Evolutionary conservation across 2,888 invertebrate genomes (phyloP), one percentile per base, ranked within the genome.

Genomic region (Junonia oenone): DNA sequence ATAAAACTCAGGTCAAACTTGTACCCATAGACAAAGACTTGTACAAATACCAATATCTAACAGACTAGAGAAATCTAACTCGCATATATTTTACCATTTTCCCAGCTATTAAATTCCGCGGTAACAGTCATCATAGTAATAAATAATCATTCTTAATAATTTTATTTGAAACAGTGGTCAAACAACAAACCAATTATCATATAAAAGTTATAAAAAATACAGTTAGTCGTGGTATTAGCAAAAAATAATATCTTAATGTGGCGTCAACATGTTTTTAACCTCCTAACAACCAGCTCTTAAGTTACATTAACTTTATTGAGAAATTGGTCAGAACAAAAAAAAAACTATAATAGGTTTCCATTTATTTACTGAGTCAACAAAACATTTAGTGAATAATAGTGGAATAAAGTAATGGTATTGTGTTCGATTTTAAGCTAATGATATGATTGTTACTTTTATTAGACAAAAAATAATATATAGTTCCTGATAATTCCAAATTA

Each of bases 131-230:
- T 33, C 0, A 1, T 33, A 2, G 31, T 33, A n/a, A n/a, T n/a
- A n/a, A n/a, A 33, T 51, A 29, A 17, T 27, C 50, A 37, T 47
- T 55, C 55, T 51, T 48, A 45, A 50, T 46, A 52, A 51, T 31
- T 17, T 38, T 43, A 53, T 31, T 48, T 31, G 27, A n/a, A 46
- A 58, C 56, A 61, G 57, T 59, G 50, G 53, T 55, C 38, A 61
- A 61, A 63, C 63, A 49, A 51, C 63, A 40, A 48, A 49, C 43
- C 43, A 57, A 63, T 64, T 62, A 61, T 48, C 55, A 62, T 61
- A 64, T 48, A 51, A 50, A 55, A 43, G 29, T 37, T 31, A 49
- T 55, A 55, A 50, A 57, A 51, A 40, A 46, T 51, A 50, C 63
- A 51, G 58, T 62, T 64, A 58, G 59, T 58, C 57, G 56, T 43